These are phyloP conservation scores for Ophthalmolycus amberensis DNA, from an alignment of 2,113 vertebrate species.

Conservation along the genomic window DNA sequence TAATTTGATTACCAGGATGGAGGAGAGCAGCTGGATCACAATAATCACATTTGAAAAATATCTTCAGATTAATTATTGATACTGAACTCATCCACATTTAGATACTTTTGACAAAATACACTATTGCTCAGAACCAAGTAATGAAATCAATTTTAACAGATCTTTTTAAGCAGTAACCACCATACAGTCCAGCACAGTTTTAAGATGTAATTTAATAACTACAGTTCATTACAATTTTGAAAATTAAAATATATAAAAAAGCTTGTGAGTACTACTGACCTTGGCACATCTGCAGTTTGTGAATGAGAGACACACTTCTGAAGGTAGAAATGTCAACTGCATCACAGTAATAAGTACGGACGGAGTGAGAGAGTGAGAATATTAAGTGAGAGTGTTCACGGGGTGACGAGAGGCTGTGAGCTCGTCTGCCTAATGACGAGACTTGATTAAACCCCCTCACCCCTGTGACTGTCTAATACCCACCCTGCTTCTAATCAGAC, in stretches of 20 bases:
- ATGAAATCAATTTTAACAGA: background rate
- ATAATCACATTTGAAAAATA: conserved; percentile 23
- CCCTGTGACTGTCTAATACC: conserved; percentile 18
- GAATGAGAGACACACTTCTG: background rate
- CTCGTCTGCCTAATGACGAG: conserved; percentile 48
- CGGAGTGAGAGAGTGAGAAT: conserved; percentile 4
- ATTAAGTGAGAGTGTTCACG: conserved; percentile 22
- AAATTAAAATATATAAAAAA: background rate
- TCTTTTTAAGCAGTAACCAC: background rate
- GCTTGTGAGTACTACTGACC: background rate
- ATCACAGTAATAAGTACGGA: background rate
- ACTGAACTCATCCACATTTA: background rate
- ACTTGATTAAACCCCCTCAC: conserved; percentile 52
- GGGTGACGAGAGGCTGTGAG: conserved; percentile 25
- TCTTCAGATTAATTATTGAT: conserved; percentile 18
- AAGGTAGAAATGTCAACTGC: background rate
- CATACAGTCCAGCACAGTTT: background rate
- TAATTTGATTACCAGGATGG: conserved; percentile 17
- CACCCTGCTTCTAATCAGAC: conserved; percentile 46
- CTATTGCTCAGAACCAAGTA: background rate
- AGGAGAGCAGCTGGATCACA: background rate
- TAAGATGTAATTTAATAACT: background rate
- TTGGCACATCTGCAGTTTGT: background rate
- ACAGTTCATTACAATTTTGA: background rate
- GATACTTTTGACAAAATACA: background rate